Percentiles rank a stretch among this genome's conserved stretches.
Evolutionary conservation across 2,888 invertebrate species (phyloP).

Genomic region (Tethea ocularis): DNA sequence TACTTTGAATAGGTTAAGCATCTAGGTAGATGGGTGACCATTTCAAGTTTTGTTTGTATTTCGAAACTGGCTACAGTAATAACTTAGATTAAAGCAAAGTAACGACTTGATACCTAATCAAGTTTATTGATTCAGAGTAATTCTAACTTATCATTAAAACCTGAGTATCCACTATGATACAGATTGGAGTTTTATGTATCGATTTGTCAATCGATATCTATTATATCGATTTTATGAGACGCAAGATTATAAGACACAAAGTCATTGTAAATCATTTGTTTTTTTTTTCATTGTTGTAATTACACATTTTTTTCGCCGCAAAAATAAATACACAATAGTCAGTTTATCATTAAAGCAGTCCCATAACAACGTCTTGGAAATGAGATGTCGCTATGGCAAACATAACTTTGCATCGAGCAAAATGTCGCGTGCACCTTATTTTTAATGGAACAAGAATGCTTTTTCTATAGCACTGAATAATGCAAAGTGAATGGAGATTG

Average conservation of each 20-base stretch:
- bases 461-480: neutral
- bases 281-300: neutral
- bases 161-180: neutral
- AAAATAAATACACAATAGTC: slow-evolving; percentile 15
- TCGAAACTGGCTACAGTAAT: neutral
- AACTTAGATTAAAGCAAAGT: neutral
- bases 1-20: neutral
- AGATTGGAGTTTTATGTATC: neutral
- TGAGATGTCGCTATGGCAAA: neutral
- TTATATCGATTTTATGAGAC: neutral
- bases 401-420: neutral
- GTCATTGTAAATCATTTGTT: neutral
- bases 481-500: neutral
- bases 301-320: neutral
- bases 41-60: neutral
- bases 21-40: neutral
- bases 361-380: slow-evolving; percentile 9
- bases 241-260: neutral
- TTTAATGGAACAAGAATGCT: neutral
- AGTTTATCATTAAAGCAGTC: slow-evolving; percentile 17
- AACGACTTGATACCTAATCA: neutral
- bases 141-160: neutral
- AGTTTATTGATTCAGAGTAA: neutral
- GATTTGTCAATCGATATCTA: slow-evolving; percentile 1
- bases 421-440: neutral